A percentile compares a stretch with the other conserved stretches of the same genome.
Conservation (phyloP, 2,113 vertebrate species). For the Leiothrix lutea region DNA sequence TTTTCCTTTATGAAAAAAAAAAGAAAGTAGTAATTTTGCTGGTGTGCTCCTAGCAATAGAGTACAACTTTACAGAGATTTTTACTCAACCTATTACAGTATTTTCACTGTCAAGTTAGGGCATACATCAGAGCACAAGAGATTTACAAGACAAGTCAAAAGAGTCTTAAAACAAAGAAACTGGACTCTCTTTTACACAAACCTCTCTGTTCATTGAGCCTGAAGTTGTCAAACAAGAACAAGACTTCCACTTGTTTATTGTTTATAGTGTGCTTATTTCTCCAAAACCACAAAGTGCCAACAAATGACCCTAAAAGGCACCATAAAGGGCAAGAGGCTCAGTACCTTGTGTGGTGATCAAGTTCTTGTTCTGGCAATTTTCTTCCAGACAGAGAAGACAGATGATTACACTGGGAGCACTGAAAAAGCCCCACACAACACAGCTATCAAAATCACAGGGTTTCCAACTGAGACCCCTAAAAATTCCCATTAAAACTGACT, state of each 20-base stretch:
- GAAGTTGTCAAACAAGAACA: background rate
- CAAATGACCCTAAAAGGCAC: constrained; percentile 17
- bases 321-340: constrained; percentile 22
- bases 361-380: constrained; percentile 5
- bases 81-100: background rate
- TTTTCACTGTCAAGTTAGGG: constrained; percentile 4
- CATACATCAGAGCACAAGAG: constrained; percentile 16
- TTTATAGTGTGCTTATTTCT: background rate
- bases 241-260: constrained; percentile 18
- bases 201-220: background rate
- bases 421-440: background rate
- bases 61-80: constrained; percentile 12
- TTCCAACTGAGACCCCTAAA: background rate
- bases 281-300: constrained; percentile 1
- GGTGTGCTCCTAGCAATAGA: background rate
- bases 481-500: background rate
- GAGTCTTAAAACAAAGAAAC: background rate
- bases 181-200: background rate
- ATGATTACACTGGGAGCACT: background rate
- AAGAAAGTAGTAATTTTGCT: background rate
- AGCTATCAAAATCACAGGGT: background rate
- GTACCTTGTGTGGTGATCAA: background rate
- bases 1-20: background rate
- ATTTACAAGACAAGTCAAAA: constrained; percentile 11
- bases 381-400: constrained; percentile 18